These are phyloP conservation scores for Tyria jacobaeae DNA, from an alignment of 2,888 invertebrate genomes.

Conservation along the genomic window DNA sequence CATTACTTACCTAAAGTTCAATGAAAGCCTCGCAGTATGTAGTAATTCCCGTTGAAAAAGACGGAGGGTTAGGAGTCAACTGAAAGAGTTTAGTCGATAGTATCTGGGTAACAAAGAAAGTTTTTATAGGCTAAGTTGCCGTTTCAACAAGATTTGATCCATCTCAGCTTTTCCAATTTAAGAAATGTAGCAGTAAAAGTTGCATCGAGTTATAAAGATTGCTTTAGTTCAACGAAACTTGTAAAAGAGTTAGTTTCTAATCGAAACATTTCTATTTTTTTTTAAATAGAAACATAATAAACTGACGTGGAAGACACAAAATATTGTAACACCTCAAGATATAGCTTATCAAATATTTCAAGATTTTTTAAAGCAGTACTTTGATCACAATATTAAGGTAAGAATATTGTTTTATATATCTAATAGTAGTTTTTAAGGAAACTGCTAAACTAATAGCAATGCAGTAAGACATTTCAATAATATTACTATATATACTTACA, in stretches of 20 bases:
- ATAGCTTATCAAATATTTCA: too few species aligned
- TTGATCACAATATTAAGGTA: too few species aligned
- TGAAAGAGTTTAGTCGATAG: slow-evolving; percentile 78
- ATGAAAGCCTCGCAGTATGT: slow-evolving; percentile 45
- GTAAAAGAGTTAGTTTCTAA: slow-evolving; percentile 16
- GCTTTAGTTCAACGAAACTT: slow-evolving; percentile 40
- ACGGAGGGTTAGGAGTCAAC: slow-evolving; percentile 56
- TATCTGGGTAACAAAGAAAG: slow-evolving; percentile 84
- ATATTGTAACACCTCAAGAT: too few species aligned
- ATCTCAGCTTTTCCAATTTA: slow-evolving; percentile 80
- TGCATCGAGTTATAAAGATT: slow-evolving; percentile 49
- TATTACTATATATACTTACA: too few species aligned
- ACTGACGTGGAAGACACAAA: too few species aligned
- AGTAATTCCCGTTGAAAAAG: slow-evolving; percentile 61
- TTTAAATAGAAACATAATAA: too few species aligned
- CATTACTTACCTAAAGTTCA: slow-evolving; percentile 41
- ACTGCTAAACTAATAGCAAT: too few species aligned
- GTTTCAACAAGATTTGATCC: slow-evolving; percentile 68
- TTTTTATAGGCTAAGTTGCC: slow-evolving; percentile 81
- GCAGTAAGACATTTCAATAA: too few species aligned
- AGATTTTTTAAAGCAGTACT: too few species aligned
- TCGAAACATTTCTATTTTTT: neutral
- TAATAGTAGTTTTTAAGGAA: too few species aligned
- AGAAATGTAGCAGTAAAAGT: slow-evolving; percentile 74
- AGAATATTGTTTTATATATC: too few species aligned